phyloP scores from a whole-genome alignment of 2,888 invertebrate species.

The Mycalesis mineus region DNA sequence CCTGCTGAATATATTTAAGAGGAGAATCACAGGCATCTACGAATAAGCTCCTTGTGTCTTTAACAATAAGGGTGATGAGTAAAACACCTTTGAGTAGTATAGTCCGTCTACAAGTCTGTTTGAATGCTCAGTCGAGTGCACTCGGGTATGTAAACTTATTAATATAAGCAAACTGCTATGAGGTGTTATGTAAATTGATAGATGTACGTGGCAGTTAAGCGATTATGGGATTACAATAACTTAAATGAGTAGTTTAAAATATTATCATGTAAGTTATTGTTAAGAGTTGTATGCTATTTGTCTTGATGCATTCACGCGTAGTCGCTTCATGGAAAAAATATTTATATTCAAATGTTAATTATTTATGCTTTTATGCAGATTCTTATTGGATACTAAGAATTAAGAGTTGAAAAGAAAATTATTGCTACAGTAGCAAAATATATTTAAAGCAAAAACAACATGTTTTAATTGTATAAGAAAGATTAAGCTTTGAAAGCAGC shows the following conservation, averaged over 20 bases:
- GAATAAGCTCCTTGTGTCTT: not conserved
- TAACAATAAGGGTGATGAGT: constrained; percentile 5
- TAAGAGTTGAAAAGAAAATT: no score
- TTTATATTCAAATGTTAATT: no score
- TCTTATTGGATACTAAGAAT: no score
- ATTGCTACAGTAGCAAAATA: no score
- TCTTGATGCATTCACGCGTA: not conserved
- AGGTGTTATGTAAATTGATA: constrained; percentile 57
- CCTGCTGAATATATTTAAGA: constrained; percentile 74
- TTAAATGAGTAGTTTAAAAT: constrained; percentile 18
- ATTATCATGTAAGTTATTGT: constrained; percentile 7
- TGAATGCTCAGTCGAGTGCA: constrained; percentile 64
- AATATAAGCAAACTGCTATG: constrained; percentile 36
- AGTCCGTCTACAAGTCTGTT: constrained; percentile 44
- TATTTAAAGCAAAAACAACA: no score
- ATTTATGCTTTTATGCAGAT: no score
- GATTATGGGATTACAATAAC: constrained; percentile 25
- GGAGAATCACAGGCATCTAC: not conserved
- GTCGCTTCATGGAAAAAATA: no score
- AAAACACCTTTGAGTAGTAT: constrained; percentile 11
- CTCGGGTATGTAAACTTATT: constrained; percentile 71
- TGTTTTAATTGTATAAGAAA: no score
- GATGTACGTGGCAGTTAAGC: constrained; percentile 38
- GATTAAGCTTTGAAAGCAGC: no score
- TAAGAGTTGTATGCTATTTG: not conserved